phyloP scores from a whole-genome alignment of 2,888 invertebrate genomes.

The Drosophila prostipennis region DNA sequence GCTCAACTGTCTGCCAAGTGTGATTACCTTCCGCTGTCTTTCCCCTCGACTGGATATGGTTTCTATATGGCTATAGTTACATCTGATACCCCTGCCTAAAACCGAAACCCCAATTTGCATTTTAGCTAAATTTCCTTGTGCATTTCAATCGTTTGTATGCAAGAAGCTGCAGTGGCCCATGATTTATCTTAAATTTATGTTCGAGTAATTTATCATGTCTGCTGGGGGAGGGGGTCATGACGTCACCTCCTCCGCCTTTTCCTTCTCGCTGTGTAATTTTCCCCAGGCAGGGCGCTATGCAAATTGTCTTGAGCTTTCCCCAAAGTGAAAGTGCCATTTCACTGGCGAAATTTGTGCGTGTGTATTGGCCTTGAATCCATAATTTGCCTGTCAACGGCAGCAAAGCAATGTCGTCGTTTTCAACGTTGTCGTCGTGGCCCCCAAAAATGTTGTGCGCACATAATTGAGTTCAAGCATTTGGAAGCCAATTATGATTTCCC shows the following conservation, averaged over 20 bases:
- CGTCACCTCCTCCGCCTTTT: background rate
- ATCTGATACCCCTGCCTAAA: background rate
- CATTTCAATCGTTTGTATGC: slow-evolving; percentile 39
- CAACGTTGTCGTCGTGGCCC: slow-evolving; percentile 13
- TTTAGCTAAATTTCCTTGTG: slow-evolving; percentile 27
- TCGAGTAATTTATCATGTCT: slow-evolving; percentile 73
- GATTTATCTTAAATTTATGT: slow-evolving; percentile 78
- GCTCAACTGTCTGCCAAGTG: slow-evolving; percentile 16
- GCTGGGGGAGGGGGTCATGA: slow-evolving; percentile 5
- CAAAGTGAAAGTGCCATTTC: slow-evolving; percentile 72
- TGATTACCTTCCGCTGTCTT: slow-evolving; percentile 46
- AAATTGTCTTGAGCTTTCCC: slow-evolving; percentile 69
- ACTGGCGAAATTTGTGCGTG: slow-evolving; percentile 35
- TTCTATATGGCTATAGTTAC: background rate
- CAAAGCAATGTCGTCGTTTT: slow-evolving; percentile 8
- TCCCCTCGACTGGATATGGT: slow-evolving; percentile 23
- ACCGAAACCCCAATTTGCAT: slow-evolving; percentile 33
- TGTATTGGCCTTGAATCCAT: slow-evolving; percentile 74
- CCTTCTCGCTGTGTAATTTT: slow-evolving; percentile 17
- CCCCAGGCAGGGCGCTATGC: slow-evolving; percentile 55
- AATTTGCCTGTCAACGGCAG: slow-evolving; percentile 78
- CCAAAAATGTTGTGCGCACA: slow-evolving; percentile 62
- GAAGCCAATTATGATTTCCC: slow-evolving; percentile 78
- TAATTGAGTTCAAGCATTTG: slow-evolving; percentile 80
- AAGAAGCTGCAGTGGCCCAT: slow-evolving; percentile 44